Evolutionary conservation across 2,113 vertebrate species (phyloP), one percentile per base, ranked within the genome.

Genomic region (Eleginops maclovinus): DNA sequence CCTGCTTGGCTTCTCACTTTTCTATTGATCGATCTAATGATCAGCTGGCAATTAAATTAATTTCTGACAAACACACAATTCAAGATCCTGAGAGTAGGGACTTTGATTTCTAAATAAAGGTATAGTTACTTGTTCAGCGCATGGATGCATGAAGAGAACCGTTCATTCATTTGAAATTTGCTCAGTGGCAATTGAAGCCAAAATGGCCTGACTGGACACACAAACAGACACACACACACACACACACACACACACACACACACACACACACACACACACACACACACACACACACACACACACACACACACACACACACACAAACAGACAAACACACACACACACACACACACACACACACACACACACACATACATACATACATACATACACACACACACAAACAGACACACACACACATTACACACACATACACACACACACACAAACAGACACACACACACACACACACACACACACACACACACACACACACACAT

Each of bases 401-500:
- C n/a, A n/a, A n/a, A n/a, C n/a, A n/a, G n/a, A n/a, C 47, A 49
- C 47, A 49, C 47, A 49, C 47, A 49, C 46, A 47, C 44, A 47
- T n/a, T n/a, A n/a, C 2, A 10, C 49, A 51, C 50, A 51, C 50
- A 21, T 14, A 15, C 43, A 14, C 43, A 36, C 56, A 49, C 26
- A 41, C 73, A 59, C 53, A 76, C 63, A 31, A 6, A 14, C 22
- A 41, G 62, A 60, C 40, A 50, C 55, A 44, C 16, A 44, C 67
- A 47, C 59, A 72, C 67, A 72, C 63, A 49, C 61, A 65, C 31
- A 22, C 26, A 21, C n/a, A 55, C 70, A 61, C 22, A 46, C 67
- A 61, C 62, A 47, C 22, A 51, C 65, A 72, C 47, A 68, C 24
- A 77, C 21, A 59, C 62, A 55, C 6, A 41, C 9, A 50, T 41